Percentiles rank a stretch among this genome's conserved stretches.
Evolutionary conservation across 2,113 vertebrate genomes (phyloP).

Genomic region (Sebastes fasciatus): DNA sequence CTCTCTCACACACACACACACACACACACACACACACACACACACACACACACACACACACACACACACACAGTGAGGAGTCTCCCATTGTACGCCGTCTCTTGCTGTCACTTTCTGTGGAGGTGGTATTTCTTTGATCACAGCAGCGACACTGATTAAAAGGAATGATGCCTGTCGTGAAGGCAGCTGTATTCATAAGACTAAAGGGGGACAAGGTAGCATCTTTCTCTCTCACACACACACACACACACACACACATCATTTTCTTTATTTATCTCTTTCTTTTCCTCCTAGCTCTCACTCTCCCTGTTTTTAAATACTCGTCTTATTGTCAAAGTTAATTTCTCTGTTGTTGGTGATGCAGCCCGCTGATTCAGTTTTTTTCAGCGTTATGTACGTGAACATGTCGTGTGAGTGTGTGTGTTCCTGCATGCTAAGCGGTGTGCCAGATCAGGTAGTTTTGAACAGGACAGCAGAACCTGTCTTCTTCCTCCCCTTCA

Average conservation of each 20-base stretch:
- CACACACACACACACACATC: not conserved
- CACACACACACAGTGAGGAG: slow-evolving; percentile 53
- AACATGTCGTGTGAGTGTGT: slow-evolving; percentile 18
- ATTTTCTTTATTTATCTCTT: not conserved
- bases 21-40: slow-evolving; percentile 16
- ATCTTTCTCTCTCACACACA: slow-evolving; percentile 14
- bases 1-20: not conserved
- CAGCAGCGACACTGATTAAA: slow-evolving; percentile 76
- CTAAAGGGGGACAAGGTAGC: slow-evolving; percentile 53
- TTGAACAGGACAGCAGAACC: slow-evolving; percentile 77
- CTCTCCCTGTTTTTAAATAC: slow-evolving; percentile 34
- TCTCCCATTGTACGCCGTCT: slow-evolving; percentile 62
- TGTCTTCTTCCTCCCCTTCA: slow-evolving; percentile 75
- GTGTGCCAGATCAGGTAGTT: slow-evolving; percentile 71
- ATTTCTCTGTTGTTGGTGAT: slow-evolving; percentile 12
- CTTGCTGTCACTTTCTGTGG: slow-evolving; percentile 71
- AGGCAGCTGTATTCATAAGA: slow-evolving; percentile 65
- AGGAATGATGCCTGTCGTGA: slow-evolving; percentile 77
- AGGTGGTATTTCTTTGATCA: slow-evolving; percentile 78
- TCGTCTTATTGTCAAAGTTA: slow-evolving; percentile 23
- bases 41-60: slow-evolving; percentile 15
- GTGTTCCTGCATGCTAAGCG: slow-evolving; percentile 56
- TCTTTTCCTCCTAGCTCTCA: not conserved
- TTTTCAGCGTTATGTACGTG: slow-evolving; percentile 9
- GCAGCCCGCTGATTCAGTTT: slow-evolving; percentile 17